Percentiles rank a stretch among this genome's conserved stretches.
These are phyloP conservation scores for Drosophila watanabei DNA, from an alignment of 1,140 invertebrate genomes.

Conservation along the genomic window DNA sequence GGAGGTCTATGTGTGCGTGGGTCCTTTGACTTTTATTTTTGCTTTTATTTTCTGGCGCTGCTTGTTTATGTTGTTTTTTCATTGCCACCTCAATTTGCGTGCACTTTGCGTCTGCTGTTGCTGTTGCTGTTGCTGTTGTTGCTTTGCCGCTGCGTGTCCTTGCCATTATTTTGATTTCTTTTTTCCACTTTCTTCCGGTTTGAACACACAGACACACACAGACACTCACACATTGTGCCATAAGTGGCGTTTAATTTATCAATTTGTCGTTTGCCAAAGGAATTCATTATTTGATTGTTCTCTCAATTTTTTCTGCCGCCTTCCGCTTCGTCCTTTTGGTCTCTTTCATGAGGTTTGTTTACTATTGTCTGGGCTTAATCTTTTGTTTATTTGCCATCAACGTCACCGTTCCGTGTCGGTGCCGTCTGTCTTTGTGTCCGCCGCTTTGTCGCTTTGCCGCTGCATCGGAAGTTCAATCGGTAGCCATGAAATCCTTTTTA, in stretches of 20 bases:
- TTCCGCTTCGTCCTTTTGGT: constrained; percentile 1
- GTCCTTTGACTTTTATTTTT: constrained; percentile 81
- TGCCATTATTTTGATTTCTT: constrained; percentile 71
- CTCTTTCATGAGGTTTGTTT: constrained; percentile 42
- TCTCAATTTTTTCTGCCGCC: constrained; percentile 12
- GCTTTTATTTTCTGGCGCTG: constrained; percentile 42
- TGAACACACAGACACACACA: not conserved
- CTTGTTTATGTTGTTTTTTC: constrained; percentile 75
- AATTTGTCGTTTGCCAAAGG: constrained; percentile 80
- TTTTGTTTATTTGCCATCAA: constrained; percentile 75
- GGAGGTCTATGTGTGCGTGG: constrained; percentile 31
- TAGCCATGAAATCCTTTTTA: constrained; percentile 42
- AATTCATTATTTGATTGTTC: constrained; percentile 76
- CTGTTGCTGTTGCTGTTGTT: constrained; percentile 24
- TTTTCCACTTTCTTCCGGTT: constrained; percentile 53
- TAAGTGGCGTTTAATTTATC: constrained; percentile 84
- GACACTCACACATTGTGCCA: constrained; percentile 15
- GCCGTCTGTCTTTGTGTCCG: constrained; percentile 9
- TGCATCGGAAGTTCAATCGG: constrained; percentile 55
- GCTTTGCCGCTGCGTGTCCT: constrained; percentile 70
- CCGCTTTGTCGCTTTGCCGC: constrained; percentile 27
- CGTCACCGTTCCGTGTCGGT: constrained; percentile 34
- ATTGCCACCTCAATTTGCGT: constrained; percentile 77
- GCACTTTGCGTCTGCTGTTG: constrained; percentile 61
- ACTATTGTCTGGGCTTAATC: constrained; percentile 66